Conservation (phyloP, 2,888 invertebrate genomes). For the Petrolisthes cinctipes region DNA sequence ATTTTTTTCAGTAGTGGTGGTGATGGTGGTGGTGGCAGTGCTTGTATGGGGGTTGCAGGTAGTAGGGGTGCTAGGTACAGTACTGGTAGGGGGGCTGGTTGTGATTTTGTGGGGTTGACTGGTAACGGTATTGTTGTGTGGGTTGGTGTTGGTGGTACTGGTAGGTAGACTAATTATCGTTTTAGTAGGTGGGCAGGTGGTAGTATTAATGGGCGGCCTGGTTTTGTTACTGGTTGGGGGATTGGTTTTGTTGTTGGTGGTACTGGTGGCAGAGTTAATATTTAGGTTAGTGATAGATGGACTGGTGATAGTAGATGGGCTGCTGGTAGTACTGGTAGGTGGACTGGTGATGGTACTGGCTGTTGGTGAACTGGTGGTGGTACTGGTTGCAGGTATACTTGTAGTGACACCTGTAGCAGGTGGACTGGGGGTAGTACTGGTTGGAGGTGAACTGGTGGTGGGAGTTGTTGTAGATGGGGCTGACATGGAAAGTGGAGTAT, state of each 20-base stretch:
- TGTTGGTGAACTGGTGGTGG: conserved; percentile 2
- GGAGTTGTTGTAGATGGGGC: conserved; percentile 9
- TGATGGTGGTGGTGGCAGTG: conserved; percentile 12
- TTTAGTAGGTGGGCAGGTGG: conserved; percentile 5
- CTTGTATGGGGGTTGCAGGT: background rate
- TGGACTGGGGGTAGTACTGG: background rate
- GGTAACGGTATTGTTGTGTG: background rate
- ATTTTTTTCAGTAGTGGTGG: background rate
- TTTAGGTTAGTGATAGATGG: background rate
- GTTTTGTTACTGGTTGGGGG: conserved; percentile 12
- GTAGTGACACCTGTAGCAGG: background rate
- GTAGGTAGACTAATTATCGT: background rate
- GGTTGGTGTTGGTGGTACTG: background rate
- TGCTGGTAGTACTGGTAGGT: background rate
- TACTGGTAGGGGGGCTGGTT: conserved; percentile 20
- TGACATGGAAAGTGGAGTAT: conserved; percentile 5
- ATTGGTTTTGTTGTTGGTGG: conserved; percentile 11
- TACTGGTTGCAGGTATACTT: background rate
- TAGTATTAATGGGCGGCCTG: conserved; percentile 19
- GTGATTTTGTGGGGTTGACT: background rate
- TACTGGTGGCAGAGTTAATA: background rate
- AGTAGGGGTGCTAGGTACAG: conserved; percentile 16
- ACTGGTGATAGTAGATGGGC: background rate
- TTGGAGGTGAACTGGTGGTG: background rate
- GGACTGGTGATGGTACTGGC: background rate